A percentile compares a stretch with the other conserved stretches of the same genome.
phyloP scores from a whole-genome alignment of 1,140 invertebrate species.

The Limonius californicus region DNA sequence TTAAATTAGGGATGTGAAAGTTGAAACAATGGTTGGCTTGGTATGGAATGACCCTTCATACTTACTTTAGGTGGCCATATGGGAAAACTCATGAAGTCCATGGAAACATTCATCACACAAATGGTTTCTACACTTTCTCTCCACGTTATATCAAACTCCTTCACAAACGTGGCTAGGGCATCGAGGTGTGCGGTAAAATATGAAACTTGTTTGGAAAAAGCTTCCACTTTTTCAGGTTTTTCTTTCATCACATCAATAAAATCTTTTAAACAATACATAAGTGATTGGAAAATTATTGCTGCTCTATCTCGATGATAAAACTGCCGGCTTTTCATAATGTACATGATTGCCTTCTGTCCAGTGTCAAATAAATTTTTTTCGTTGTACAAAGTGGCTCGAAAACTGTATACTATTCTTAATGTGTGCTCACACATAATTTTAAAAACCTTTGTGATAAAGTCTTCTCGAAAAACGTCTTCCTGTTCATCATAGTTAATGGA shows the following conservation, averaged over 20 bases:
- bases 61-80: slow-evolving; percentile 46
- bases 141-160: slow-evolving; percentile 69
- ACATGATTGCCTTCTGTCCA: slow-evolving; percentile 57
- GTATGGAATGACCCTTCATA: no score
- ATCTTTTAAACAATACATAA: slow-evolving; percentile 64
- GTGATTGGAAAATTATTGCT: slow-evolving; percentile 65
- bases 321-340: slow-evolving; percentile 47
- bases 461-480: slow-evolving; percentile 54
- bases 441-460: slow-evolving; percentile 61
- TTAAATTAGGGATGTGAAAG: no score
- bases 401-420: slow-evolving; percentile 56
- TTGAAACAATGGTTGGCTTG: no score
- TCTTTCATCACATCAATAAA: slow-evolving; percentile 41
- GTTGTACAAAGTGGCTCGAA: slow-evolving; percentile 44
- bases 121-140: slow-evolving; percentile 66
- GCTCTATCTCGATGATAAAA: slow-evolving; percentile 59
- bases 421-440: slow-evolving; percentile 59
- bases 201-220: slow-evolving; percentile 19
- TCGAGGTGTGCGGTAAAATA: slow-evolving; percentile 60
- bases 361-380: slow-evolving; percentile 57
- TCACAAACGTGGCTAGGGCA: slow-evolving; percentile 58
- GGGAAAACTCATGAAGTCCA: slow-evolving; percentile 46
- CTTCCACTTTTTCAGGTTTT: slow-evolving; percentile 22
- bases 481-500: background rate
- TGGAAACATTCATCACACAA: slow-evolving; percentile 49